phyloP scores from a whole-genome alignment of 2,113 vertebrate genomes.

The Macaca nemestrina region DNA sequence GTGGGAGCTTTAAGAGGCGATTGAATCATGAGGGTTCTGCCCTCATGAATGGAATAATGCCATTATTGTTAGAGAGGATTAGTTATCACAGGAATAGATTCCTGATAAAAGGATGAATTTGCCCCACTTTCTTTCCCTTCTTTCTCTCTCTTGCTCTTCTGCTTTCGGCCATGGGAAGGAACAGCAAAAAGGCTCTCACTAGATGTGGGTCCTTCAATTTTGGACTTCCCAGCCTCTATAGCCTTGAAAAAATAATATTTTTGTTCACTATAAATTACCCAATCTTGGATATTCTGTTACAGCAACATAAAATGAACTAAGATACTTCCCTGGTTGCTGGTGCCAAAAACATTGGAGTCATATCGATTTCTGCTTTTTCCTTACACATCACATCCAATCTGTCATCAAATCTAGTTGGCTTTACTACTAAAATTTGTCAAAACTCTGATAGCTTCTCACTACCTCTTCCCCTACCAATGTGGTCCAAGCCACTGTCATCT shows the following conservation, averaged over 20 bases:
- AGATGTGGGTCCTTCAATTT: neutral
- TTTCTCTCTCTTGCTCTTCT: neutral
- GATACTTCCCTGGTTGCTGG: neutral
- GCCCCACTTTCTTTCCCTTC: neutral
- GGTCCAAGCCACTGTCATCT: no score
- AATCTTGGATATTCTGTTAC: neutral
- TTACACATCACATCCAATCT: neutral
- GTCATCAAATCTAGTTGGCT: neutral
- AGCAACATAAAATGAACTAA: neutral
- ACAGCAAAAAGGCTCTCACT: neutral
- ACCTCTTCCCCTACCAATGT: neutral
- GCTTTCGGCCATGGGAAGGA: neutral
- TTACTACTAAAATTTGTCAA: neutral
- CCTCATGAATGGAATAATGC: neutral
- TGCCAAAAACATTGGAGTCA: neutral
- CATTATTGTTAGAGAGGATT: neutral
- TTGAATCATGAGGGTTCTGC: neutral
- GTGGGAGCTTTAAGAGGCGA: neutral
- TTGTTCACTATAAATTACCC: neutral
- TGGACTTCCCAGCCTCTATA: neutral
- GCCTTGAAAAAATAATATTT: neutral
- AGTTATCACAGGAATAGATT: neutral
- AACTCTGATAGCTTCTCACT: neutral
- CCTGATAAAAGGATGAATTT: neutral
- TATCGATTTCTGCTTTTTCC: neutral